These are phyloP conservation scores for Anabacerthia variegaticeps DNA, from an alignment of 2,797 vertebrate species.

Conservation along the genomic window DNA sequence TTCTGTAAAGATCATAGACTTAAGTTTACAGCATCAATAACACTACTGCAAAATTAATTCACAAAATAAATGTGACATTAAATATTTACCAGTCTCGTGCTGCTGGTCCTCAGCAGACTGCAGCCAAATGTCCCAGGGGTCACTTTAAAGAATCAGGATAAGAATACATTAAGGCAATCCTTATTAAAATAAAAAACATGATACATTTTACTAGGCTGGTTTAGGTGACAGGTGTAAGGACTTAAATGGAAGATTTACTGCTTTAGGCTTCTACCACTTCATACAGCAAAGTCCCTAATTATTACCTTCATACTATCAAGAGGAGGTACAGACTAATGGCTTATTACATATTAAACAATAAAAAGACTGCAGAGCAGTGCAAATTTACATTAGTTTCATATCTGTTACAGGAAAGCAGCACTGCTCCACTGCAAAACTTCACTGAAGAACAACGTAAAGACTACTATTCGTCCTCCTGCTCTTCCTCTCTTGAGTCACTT, in stretches of 20 bases:
- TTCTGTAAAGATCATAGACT: neutral
- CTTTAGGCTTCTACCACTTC: neutral
- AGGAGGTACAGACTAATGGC: neutral
- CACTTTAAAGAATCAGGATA: neutral
- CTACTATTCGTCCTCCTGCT: neutral
- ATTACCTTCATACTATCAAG: neutral
- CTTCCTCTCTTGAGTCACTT: neutral
- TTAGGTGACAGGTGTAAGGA: neutral
- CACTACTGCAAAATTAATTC: neutral
- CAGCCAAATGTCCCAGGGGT: neutral
- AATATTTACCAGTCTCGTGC: conserved; percentile 1
- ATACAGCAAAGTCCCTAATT: neutral
- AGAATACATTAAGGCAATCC: neutral
- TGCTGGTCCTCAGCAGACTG: neutral
- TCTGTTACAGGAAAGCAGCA: neutral
- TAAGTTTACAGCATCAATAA: neutral
- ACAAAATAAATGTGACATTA: neutral
- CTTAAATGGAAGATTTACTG: neutral
- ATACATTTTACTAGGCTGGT: neutral
- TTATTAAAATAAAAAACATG: neutral
- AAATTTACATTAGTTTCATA: neutral
- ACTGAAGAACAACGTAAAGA: neutral
- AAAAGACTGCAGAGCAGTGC: neutral
- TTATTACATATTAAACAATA: neutral
- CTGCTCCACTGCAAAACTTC: neutral